These are phyloP conservation scores for Phengaris arion DNA, from an alignment of 2,888 invertebrate species.

Conservation along the genomic window DNA sequence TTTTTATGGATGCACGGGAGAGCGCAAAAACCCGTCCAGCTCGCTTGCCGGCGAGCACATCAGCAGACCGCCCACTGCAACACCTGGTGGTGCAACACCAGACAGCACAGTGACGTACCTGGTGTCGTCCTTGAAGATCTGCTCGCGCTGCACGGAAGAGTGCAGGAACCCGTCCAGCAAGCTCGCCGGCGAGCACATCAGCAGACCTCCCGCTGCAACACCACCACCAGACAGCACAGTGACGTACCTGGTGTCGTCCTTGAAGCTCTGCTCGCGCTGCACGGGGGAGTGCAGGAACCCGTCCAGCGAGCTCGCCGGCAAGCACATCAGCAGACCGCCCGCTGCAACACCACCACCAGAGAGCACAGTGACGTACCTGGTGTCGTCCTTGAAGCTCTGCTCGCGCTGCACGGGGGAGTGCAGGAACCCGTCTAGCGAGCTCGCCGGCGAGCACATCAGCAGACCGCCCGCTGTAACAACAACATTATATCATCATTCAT, in stretches of 20 bases:
- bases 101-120: no score
- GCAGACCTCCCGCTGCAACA: slow-evolving; percentile 50
- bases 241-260: slow-evolving; percentile 69
- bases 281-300: slow-evolving; percentile 27
- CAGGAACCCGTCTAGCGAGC: slow-evolving; percentile 66
- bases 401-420: slow-evolving; percentile 60
- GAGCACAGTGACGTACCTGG: slow-evolving; percentile 52
- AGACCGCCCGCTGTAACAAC: slow-evolving; percentile 54
- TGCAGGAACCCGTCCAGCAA: no score
- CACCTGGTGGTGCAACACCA: no score
- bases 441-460: slow-evolving; percentile 68
- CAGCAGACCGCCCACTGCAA: no score
- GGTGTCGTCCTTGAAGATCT: no score
- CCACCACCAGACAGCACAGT: background rate
- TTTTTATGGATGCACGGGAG: no score
- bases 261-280: slow-evolving; percentile 58
- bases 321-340: slow-evolving; percentile 44
- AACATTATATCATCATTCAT: background rate
- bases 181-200: no score
- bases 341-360: slow-evolving; percentile 41
- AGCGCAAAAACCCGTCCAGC: no score
- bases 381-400: slow-evolving; percentile 66
- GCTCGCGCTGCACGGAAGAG: no score
- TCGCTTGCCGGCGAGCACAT: no score
- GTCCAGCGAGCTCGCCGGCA: no score